phyloP scores from a whole-genome alignment of 2,113 vertebrate genomes.

The Pseudorhombus dupliciocellatus region DNA sequence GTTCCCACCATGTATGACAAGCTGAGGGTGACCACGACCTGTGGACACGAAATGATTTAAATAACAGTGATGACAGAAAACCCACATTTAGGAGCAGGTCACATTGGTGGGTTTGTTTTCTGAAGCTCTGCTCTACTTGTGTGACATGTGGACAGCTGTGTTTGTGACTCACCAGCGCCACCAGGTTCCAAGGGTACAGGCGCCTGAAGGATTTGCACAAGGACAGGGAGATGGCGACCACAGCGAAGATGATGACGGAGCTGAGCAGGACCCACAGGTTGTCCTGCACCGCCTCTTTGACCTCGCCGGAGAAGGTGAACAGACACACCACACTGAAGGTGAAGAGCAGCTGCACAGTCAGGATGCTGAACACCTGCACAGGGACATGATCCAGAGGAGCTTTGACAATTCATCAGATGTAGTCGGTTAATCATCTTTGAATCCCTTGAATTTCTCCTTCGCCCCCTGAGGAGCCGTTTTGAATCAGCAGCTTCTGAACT shows the following conservation, averaged over 20 bases:
- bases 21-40: slow-evolving; percentile 77
- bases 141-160: too few species aligned
- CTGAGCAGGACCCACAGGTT: slow-evolving; percentile 72
- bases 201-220: slow-evolving; percentile 66
- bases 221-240: slow-evolving; percentile 57
- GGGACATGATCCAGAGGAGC: neutral
- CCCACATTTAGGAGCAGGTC: too few species aligned
- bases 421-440: too few species aligned
- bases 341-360: slow-evolving; percentile 79
- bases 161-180: slow-evolving; percentile 74
- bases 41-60: neutral
- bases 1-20: slow-evolving; percentile 80
- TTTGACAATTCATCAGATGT: neutral
- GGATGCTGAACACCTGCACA: slow-evolving; percentile 76
- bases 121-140: too few species aligned
- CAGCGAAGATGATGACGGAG: slow-evolving; percentile 70
- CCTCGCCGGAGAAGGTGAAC: slow-evolving; percentile 78
- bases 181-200: slow-evolving; percentile 78
- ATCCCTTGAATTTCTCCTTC: too few species aligned
- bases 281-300: slow-evolving; percentile 57
- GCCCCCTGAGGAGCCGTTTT: too few species aligned
- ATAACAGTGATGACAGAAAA: too few species aligned
- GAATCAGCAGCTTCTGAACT: neutral
- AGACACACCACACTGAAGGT: slow-evolving; percentile 79
- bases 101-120: too few species aligned